Percentiles rank a stretch among this genome's conserved stretches.
Conservation (phyloP, 2,888 invertebrate genomes). For the Callyntrura guangdongensis region DNA sequence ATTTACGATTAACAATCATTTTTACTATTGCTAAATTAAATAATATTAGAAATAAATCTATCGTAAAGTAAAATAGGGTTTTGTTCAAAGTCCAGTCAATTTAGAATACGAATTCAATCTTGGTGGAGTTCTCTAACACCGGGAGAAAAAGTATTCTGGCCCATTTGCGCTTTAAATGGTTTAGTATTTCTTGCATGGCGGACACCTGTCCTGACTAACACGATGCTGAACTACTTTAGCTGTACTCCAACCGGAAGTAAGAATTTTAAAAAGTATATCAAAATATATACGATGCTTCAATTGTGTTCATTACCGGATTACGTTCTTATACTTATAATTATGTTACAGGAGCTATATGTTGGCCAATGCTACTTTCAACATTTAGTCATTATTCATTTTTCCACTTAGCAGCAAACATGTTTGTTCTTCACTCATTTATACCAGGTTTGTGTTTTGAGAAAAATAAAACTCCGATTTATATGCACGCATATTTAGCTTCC, state of each 20-base stretch:
- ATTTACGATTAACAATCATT: too few relatives aligned
- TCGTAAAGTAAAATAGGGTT: not conserved
- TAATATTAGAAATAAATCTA: too few relatives aligned
- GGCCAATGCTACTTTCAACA: conserved; percentile 97
- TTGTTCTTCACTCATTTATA: conserved; percentile 95
- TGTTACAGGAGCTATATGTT: conserved; percentile 90
- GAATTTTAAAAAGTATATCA: conserved; percentile 85
- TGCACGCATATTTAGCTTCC: not conserved
- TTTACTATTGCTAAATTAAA: too few relatives aligned
- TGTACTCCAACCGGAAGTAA: conserved; percentile 92
- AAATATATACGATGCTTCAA: not conserved
- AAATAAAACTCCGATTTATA: not conserved
- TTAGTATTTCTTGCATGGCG: conserved; percentile 94
- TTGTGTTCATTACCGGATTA: not conserved
- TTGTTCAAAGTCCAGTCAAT: conserved; percentile 38
- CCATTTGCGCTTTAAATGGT: conserved; percentile 92
- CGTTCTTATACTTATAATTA: too few relatives aligned
- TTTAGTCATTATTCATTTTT: conserved; percentile 96
- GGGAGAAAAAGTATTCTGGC: conserved; percentile 92
- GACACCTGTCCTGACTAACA: conserved; percentile 89
- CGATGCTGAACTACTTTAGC: conserved; percentile 94
- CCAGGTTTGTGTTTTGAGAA: conserved; percentile 86
- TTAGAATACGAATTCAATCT: conserved; percentile 86
- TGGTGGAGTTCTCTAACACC: conserved; percentile 92
- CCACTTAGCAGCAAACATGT: conserved; percentile 98